Evolutionary conservation across 1,140 invertebrate genomes (phyloP).

Genomic region (Eumeta japonica): DNA sequence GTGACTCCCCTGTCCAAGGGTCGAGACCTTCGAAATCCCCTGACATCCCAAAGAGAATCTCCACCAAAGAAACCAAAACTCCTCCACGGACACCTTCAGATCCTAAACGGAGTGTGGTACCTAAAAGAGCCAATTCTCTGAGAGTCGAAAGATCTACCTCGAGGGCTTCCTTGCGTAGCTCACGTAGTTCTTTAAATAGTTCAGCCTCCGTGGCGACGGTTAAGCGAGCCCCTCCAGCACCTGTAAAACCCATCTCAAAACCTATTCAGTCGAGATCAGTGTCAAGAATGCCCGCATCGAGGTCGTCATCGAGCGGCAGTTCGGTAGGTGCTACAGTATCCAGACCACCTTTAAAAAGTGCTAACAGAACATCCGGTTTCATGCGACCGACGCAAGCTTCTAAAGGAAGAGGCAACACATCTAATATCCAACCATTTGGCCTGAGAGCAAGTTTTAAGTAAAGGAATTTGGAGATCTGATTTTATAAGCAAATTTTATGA

Average conservation of each 20-base stretch:
- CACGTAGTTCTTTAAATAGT: conserved; percentile 78
- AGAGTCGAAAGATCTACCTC: conserved; percentile 45
- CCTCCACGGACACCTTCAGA: conserved; percentile 39
- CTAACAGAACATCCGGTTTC: conserved; percentile 53
- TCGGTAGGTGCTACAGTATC: conserved; percentile 63
- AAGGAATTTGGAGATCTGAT: conserved; percentile 12
- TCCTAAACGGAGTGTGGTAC: conserved; percentile 26
- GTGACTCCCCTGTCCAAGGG: conserved; percentile 47
- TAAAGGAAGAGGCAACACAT: conserved; percentile 32
- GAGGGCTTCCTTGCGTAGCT: conserved; percentile 74
- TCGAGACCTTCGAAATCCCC: conserved; percentile 26
- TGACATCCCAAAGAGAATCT: conserved; percentile 41
- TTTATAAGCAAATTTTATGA: conserved; percentile 6
- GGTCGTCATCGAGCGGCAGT: conserved; percentile 72
- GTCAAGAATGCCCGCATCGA: conserved; percentile 62
- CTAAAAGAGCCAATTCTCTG: conserved; percentile 36
- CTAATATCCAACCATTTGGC: conserved; percentile 19
- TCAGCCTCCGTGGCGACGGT: conserved; percentile 78
- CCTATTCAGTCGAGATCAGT: conserved; percentile 35
- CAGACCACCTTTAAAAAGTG: conserved; percentile 30
- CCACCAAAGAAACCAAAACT: conserved; percentile 45
- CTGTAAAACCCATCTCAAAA: conserved; percentile 32
- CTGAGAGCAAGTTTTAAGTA: conserved; percentile 31
- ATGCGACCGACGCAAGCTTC: conserved; percentile 61
- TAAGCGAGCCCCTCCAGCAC: conserved; percentile 59